Conservation (phyloP, 2,113 vertebrate species). For the Ancistrus triradiatus region DNA sequence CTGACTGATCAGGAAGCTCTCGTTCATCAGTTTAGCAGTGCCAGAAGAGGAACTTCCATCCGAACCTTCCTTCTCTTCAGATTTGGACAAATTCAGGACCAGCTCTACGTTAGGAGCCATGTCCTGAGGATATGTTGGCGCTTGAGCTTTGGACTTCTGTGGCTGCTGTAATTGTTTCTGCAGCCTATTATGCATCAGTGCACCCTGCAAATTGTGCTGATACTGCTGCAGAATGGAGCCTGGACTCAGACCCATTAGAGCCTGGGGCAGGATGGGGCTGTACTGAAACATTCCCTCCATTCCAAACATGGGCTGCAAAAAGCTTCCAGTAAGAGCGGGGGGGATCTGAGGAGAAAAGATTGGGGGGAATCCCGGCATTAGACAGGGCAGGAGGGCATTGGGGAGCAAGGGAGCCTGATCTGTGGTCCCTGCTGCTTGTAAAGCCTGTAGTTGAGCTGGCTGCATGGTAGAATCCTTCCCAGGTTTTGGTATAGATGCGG, state of each 20-base stretch:
- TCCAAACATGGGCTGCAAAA: slow-evolving; percentile 86
- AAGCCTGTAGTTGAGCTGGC: slow-evolving; percentile 77
- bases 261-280: slow-evolving; percentile 81
- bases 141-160: slow-evolving; percentile 79
- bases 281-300: slow-evolving; percentile 86
- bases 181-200: slow-evolving; percentile 75
- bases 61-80: slow-evolving; percentile 76
- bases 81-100: slow-evolving; percentile 81
- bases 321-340: slow-evolving; percentile 76
- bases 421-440: slow-evolving; percentile 77
- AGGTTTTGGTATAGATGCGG: slow-evolving; percentile 67
- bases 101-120: slow-evolving; percentile 69
- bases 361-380: slow-evolving; percentile 82
- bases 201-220: slow-evolving; percentile 89
- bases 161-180: slow-evolving; percentile 76
- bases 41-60: slow-evolving; percentile 49
- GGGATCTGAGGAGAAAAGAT: slow-evolving; percentile 83
- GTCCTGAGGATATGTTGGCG: slow-evolving; percentile 64
- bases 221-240: slow-evolving; percentile 87
- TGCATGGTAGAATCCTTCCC: slow-evolving; percentile 78
- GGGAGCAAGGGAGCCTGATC: slow-evolving; percentile 78
- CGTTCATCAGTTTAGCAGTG: slow-evolving; percentile 73
- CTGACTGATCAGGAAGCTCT: slow-evolving; percentile 74
- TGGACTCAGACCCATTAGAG: slow-evolving; percentile 80
- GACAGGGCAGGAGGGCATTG: slow-evolving; percentile 83